Evolutionary conservation across 1,140 invertebrate species (phyloP).

Genomic region (Spodoptera litura): DNA sequence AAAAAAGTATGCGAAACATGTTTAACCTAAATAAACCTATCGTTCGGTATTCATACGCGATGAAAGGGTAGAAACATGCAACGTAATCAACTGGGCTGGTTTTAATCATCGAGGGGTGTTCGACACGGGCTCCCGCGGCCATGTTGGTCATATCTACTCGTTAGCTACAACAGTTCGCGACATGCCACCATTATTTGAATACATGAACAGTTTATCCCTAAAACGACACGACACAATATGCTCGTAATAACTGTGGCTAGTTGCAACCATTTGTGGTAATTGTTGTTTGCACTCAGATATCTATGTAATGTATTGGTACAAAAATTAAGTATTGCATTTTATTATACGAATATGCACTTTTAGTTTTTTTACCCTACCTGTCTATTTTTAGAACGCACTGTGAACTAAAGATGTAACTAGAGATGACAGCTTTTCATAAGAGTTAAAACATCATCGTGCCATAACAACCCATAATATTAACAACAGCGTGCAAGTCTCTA

Average conservation of each 20-base stretch:
- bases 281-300: neutral
- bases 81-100: slow-evolving; percentile 58
- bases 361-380: neutral
- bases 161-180: slow-evolving; percentile 32
- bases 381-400: too few species aligned
- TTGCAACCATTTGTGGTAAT: neutral
- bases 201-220: slow-evolving; percentile 40
- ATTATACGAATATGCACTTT: too few species aligned
- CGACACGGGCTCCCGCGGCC: slow-evolving; percentile 36
- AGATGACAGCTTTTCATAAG: too few species aligned
- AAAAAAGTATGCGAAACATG: slow-evolving; percentile 30
- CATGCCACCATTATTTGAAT: slow-evolving; percentile 42
- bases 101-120: slow-evolving; percentile 62
- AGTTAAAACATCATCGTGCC: neutral
- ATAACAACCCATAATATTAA: neutral
- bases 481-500: neutral
- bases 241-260: slow-evolving; percentile 5
- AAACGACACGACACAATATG: slow-evolving; percentile 42
- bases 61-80: slow-evolving; percentile 61
- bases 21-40: slow-evolving; percentile 58
- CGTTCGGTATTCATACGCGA: slow-evolving; percentile 51
- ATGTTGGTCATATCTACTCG: slow-evolving; percentile 35
- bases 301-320: too few species aligned
- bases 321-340: too few species aligned
- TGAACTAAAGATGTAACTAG: too few species aligned